Conservation (phyloP, 1,140 invertebrate species). For the Hormaphis cornu region DNA sequence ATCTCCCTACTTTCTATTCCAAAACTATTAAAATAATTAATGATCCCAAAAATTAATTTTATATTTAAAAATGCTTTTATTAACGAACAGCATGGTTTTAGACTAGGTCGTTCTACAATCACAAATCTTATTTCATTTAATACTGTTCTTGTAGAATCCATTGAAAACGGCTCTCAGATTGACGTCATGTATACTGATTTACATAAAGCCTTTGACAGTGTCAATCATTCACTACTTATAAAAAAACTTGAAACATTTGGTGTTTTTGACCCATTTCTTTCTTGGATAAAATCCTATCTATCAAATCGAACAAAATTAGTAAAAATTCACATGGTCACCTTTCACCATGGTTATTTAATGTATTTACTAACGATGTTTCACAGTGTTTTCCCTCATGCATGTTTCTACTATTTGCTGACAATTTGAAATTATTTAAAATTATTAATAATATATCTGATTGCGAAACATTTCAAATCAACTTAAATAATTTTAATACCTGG, state of each 20-base stretch:
- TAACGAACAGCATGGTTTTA: too few relatives aligned
- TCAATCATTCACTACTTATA: too few relatives aligned
- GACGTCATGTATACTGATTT: constrained; percentile 14
- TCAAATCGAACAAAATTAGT: background rate
- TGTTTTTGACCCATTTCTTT: too few relatives aligned
- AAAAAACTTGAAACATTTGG: background rate
- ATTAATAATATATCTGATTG: background rate
- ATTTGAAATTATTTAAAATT: background rate
- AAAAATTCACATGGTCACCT: background rate
- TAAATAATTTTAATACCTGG: too few relatives aligned
- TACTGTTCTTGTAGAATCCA: background rate
- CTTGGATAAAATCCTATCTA: too few relatives aligned
- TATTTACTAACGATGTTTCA: background rate
- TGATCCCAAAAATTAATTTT: background rate
- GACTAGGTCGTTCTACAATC: background rate
- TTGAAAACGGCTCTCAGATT: background rate
- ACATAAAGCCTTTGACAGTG: too few relatives aligned
- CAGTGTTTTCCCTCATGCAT: background rate
- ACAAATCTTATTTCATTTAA: background rate
- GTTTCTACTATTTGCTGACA: background rate
- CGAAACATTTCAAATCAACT: background rate
- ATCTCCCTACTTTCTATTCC: background rate
- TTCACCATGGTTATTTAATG: background rate
- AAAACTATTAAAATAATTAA: constrained; percentile 3
- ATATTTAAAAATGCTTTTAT: too few relatives aligned